Evolutionary conservation across 2,113 vertebrate species (phyloP).

Genomic region (Dascyllus trimaculatus): DNA sequence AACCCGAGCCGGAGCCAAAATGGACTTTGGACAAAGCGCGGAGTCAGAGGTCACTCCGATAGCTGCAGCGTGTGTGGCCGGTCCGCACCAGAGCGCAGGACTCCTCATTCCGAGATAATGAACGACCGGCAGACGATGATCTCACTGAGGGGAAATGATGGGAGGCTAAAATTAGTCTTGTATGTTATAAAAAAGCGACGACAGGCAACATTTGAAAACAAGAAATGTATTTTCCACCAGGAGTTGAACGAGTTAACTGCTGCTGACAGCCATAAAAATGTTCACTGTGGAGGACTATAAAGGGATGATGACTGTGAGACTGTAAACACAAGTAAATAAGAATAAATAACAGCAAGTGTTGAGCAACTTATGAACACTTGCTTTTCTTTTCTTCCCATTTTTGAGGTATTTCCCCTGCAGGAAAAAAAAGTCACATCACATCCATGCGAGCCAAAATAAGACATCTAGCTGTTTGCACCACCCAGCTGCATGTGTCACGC

Average conservation of each 20-base stretch:
- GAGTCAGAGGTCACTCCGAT: constrained; percentile 75
- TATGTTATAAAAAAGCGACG: background rate
- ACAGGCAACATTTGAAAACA: constrained; percentile 8
- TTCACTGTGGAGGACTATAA: too few relatives aligned
- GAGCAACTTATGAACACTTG: too few relatives aligned
- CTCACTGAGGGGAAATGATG: background rate
- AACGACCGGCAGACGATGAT: background rate
- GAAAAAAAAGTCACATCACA: too few relatives aligned
- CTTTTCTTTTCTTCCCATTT: too few relatives aligned
- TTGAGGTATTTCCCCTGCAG: too few relatives aligned
- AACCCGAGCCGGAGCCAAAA: constrained; percentile 35
- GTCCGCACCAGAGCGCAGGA: background rate
- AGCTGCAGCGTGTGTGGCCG: constrained; percentile 60
- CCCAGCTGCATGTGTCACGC: too few relatives aligned
- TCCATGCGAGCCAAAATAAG: too few relatives aligned
- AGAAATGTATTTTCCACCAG: background rate
- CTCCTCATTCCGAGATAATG: constrained; percentile 8
- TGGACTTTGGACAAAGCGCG: constrained; percentile 71
- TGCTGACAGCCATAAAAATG: background rate
- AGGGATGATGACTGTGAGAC: too few relatives aligned
- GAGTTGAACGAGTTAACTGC: constrained; percentile 4
- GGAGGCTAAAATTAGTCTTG: background rate
- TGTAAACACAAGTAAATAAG: too few relatives aligned
- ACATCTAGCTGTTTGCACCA: too few relatives aligned
- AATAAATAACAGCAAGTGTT: too few relatives aligned